Percentiles rank a stretch among this genome's conserved stretches.
Evolutionary conservation across 2,113 vertebrate genomes (phyloP).

Genomic region (Plectropomus leopardus): DNA sequence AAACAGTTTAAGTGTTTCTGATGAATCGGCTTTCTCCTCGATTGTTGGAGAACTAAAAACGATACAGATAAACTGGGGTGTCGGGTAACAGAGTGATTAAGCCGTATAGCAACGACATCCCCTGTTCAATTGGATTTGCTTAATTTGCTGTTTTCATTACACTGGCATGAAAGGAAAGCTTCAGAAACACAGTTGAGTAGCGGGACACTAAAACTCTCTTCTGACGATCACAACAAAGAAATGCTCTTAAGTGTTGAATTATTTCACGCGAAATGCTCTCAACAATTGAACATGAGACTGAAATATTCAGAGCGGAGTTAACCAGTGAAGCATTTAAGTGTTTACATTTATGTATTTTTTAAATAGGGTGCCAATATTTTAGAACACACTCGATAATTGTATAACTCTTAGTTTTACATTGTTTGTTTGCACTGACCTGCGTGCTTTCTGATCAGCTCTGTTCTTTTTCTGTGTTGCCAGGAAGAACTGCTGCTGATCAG

Average conservation of each 20-base stretch:
- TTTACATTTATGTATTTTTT: conserved; percentile 50
- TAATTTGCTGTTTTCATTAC: background rate
- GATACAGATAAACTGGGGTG: no score
- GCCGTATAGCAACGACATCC: background rate
- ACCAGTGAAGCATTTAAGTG: background rate
- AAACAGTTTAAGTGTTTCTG: no score
- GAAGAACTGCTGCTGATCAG: conserved; percentile 40
- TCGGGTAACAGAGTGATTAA: no score
- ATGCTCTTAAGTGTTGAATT: conserved; percentile 65
- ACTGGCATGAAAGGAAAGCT: background rate
- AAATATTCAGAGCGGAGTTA: conserved; percentile 37
- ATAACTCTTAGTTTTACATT: background rate
- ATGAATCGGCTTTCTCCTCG: no score
- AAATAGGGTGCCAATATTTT: conserved; percentile 38
- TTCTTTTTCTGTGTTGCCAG: background rate
- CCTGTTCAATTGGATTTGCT: background rate
- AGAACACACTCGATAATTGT: background rate
- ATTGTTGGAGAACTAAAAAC: no score
- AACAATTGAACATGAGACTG: conserved; percentile 25
- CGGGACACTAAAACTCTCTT: background rate
- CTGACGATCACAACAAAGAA: conserved; percentile 45
- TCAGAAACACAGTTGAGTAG: background rate
- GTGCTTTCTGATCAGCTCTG: conserved; percentile 5
- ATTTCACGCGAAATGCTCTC: conserved; percentile 55
- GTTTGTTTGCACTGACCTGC: background rate